Conservation (phyloP, 2,888 invertebrate genomes). For the Melolontha melolontha region DNA sequence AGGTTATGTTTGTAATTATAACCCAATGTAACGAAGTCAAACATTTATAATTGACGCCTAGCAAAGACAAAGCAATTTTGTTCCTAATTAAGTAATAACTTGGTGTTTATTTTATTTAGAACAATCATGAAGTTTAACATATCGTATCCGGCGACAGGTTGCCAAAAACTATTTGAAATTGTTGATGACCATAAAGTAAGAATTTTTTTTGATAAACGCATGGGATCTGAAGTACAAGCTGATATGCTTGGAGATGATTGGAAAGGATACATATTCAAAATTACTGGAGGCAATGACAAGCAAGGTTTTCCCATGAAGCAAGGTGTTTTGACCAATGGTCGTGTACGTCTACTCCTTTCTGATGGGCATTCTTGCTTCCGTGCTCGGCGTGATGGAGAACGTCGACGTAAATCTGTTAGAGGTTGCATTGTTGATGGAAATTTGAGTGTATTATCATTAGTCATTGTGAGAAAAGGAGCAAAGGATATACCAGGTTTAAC, state of each 20-base stretch:
- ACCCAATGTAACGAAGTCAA: too few relatives aligned
- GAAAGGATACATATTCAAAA: constrained; percentile 96
- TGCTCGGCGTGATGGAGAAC: constrained; percentile 92
- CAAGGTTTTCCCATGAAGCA: constrained; percentile 99
- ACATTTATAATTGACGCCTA: too few relatives aligned
- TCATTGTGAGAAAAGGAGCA: constrained; percentile 93
- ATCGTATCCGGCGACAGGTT: constrained; percentile 96
- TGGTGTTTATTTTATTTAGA: constrained; percentile 25
- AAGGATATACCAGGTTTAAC: constrained; percentile 78
- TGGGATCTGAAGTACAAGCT: constrained; percentile 95
- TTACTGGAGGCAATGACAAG: constrained; percentile 98
- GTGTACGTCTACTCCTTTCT: constrained; percentile 92
- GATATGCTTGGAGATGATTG: constrained; percentile 97
- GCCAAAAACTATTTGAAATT: constrained; percentile 96
- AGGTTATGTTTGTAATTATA: not conserved
- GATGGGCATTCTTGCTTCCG: constrained; percentile 96
- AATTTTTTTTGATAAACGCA: constrained; percentile 97
- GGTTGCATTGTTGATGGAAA: constrained; percentile 98
- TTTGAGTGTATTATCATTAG: constrained; percentile 90
- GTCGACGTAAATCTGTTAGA: constrained; percentile 96
- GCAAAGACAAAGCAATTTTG: too few relatives aligned
- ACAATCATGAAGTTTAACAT: constrained; percentile 84
- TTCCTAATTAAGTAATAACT: not conserved
- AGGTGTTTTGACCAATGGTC: constrained; percentile 93
- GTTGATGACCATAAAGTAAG: constrained; percentile 97